Conservation (phyloP, 2,113 vertebrate species). For the Calidris pygmaea region DNA sequence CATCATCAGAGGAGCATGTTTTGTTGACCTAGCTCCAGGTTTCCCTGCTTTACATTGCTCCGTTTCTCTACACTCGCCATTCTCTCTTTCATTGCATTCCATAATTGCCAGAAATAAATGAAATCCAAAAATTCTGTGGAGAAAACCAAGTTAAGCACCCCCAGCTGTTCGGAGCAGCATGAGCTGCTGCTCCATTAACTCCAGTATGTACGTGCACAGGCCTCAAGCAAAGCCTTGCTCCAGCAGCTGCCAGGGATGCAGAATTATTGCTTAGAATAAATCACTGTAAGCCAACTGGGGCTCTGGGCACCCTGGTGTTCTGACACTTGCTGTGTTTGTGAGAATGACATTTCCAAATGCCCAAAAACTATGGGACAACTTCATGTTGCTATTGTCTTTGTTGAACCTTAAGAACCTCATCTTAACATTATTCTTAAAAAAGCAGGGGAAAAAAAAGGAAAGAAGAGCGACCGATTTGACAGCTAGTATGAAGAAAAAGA, state of each 20-base stretch:
- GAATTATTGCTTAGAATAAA: conserved; percentile 23
- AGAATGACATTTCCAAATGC: background rate
- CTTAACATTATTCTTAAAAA: background rate
- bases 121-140: conserved; percentile 15
- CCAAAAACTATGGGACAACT: background rate
- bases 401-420: background rate
- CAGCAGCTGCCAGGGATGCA: background rate
- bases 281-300: background rate
- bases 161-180: conserved; percentile 26
- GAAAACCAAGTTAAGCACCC: conserved; percentile 42
- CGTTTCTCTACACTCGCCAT: background rate
- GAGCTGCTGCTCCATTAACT: conserved; percentile 53
- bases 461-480: background rate
- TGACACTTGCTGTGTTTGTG: background rate
- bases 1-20: background rate
- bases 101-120: background rate
- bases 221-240: conserved; percentile 16
- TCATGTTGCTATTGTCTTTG: background rate
- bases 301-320: background rate
- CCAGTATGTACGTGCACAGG: background rate
- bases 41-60: background rate
- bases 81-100: background rate
- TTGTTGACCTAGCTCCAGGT: background rate
- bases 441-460: no score
- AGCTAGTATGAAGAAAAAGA: background rate